A percentile compares a stretch with the other conserved stretches of the same genome.
These are phyloP conservation scores for Aspidiotus destructor DNA, from an alignment of 2,888 invertebrate genomes.

Conservation along the genomic window DNA sequence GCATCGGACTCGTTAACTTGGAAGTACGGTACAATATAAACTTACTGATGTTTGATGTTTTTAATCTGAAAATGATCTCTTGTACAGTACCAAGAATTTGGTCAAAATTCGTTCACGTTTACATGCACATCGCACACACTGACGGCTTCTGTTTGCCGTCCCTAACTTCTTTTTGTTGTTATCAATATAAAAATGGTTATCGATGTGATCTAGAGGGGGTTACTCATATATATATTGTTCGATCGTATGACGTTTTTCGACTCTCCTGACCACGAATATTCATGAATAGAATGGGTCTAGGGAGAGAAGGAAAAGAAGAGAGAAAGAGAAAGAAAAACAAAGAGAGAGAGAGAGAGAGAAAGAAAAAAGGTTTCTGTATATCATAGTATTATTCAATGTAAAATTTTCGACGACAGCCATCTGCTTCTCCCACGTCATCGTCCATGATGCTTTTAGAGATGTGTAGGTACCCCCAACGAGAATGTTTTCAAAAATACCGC, in stretches of 20 bases:
- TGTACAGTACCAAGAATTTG: constrained; percentile 19
- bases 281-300: background rate
- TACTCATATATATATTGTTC: constrained; percentile 13
- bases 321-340: too few species aligned
- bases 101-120: constrained; percentile 25
- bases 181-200: constrained; percentile 30
- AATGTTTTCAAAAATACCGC: too few species aligned
- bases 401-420: constrained; percentile 14
- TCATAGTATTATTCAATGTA: constrained; percentile 25
- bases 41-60: background rate
- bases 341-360: too few species aligned
- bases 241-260: constrained; percentile 25
- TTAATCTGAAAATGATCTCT: constrained; percentile 22
- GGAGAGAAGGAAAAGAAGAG: too few species aligned
- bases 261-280: constrained; percentile 4
- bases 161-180: background rate
- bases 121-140: background rate
- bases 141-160: too few species aligned
- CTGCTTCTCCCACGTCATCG: constrained; percentile 28
- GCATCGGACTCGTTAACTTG: too few species aligned
- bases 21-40: too few species aligned
- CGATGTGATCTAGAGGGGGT: constrained; percentile 22
- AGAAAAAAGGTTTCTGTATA: constrained; percentile 3
- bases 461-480: background rate
- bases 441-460: background rate